Evolutionary conservation across 1,140 invertebrate species (phyloP).

Genomic region (Sweltsa coloradensis): DNA sequence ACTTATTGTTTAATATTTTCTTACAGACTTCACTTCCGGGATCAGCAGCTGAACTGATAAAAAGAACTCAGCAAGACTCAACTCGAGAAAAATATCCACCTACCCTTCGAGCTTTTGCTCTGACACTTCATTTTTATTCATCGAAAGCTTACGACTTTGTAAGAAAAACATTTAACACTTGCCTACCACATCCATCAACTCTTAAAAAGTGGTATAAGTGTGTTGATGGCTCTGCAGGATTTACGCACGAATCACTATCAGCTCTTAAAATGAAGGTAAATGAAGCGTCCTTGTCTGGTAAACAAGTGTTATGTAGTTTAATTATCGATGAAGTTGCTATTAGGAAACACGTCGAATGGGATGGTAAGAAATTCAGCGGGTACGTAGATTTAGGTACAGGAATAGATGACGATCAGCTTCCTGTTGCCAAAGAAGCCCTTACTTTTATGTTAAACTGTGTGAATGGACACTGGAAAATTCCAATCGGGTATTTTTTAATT

Average conservation of each 20-base stretch:
- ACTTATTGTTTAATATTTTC: too few species aligned
- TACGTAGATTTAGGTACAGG: constrained; percentile 23
- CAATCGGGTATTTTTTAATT: constrained; percentile 5
- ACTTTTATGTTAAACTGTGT: constrained; percentile 26
- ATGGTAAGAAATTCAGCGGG: constrained; percentile 19
- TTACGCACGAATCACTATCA: constrained; percentile 26
- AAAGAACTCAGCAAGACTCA: too few species aligned
- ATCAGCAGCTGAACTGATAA: too few species aligned
- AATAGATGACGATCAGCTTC: constrained; percentile 18
- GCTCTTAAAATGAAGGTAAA: constrained; percentile 22
- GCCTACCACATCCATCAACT: constrained; percentile 27
- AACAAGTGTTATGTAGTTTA: constrained; percentile 18
- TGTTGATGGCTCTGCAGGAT: constrained; percentile 28
- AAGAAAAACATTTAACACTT: constrained; percentile 25
- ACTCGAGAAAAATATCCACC: too few species aligned
- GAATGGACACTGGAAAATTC: constrained; percentile 24
- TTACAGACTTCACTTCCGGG: too few species aligned
- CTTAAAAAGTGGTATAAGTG: constrained; percentile 29
- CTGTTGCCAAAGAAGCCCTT: constrained; percentile 25
- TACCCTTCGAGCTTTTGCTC: too few species aligned
- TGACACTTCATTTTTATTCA: too few species aligned
- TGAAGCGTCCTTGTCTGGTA: too few species aligned
- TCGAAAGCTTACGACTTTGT: too few species aligned
- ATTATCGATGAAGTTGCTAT: constrained; percentile 30
- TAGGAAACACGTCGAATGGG: constrained; percentile 23